Base-by-base conservation (phyloP, 2,113 vertebrate species). In the Toxotes jaculatrix region DNA sequence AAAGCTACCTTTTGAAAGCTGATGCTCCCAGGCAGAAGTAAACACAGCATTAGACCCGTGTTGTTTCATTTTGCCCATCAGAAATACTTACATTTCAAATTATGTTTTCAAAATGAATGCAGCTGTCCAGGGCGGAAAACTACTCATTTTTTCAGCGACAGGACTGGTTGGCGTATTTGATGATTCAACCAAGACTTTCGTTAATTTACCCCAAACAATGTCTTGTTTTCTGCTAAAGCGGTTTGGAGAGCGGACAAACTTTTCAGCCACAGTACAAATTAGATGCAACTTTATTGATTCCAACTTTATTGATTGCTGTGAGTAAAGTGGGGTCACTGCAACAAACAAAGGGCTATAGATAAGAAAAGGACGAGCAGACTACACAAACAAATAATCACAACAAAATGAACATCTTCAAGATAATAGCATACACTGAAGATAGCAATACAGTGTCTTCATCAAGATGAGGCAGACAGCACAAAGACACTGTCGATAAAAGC, bases 221-320 rank as follows among this genome's bases (percentile, higher is more conserved):
- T 86, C 87, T 82, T 89, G 80, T 90, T 90, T 87, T 82, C 73
- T 62, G 56, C 80, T 66, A 49, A 90, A 88, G 78, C 77, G 76
- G 59, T 53, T 47, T n/a, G 19, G 16, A 80, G 63, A 79, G 73
- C 83, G 73, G 67, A 74, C 77, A 45, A 81, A 85, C 55, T 74
- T 77, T 85, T 59, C 56, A 82, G 80, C 75, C 80, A 43, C 57
- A 57, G 68, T 27, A 71, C 57, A 88, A 83, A 92, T 91, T 77
- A 87, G 77, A 92, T 80, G 81, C 75, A 83, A 79, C 76, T 74
- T n/a, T 79, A 86, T 93, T 84, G 90, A 91, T 89, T 80, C 49
- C 36, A 83, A 79, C 76, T 74, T n/a, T 79, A 86, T 93, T 84
- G 90, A 91, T 89, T 80, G 45, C 36, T 51, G 23, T 36, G 63